phyloP scores from a whole-genome alignment of 1,140 invertebrate species.

The Drosophila bifasciata region DNA sequence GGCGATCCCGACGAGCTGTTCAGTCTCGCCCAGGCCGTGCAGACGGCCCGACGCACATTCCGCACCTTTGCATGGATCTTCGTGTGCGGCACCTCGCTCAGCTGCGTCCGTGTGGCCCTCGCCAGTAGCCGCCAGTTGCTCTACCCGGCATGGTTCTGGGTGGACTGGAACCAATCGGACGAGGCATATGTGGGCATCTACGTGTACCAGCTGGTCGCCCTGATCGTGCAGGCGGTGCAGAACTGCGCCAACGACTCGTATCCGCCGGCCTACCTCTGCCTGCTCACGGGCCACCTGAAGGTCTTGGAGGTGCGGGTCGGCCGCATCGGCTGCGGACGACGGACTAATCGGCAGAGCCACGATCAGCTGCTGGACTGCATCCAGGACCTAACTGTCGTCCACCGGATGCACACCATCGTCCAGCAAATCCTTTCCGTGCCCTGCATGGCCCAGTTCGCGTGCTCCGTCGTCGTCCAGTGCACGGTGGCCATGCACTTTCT shows the following conservation, averaged over 20 bases:
- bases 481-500: slow-evolving; percentile 72
- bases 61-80: slow-evolving; percentile 60
- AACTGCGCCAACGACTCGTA: slow-evolving; percentile 75
- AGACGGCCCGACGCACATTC: slow-evolving; percentile 39
- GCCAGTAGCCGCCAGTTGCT: slow-evolving; percentile 43
- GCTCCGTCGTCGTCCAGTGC: slow-evolving; percentile 71
- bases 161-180: slow-evolving; percentile 58
- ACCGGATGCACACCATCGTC: slow-evolving; percentile 53
- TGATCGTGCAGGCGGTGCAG: slow-evolving; percentile 67
- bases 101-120: slow-evolving; percentile 55
- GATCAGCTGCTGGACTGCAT: slow-evolving; percentile 55
- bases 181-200: slow-evolving; percentile 34
- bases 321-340: slow-evolving; percentile 41
- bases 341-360: neutral
- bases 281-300: slow-evolving; percentile 70
- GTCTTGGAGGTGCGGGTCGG: slow-evolving; percentile 63
- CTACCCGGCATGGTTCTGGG: slow-evolving; percentile 72
- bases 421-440: slow-evolving; percentile 63
- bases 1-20: slow-evolving; percentile 36
- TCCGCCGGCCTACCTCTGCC: slow-evolving; percentile 69
- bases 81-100: slow-evolving; percentile 63
- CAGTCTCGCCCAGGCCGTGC: slow-evolving; percentile 34
- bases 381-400: slow-evolving; percentile 53
- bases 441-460: slow-evolving; percentile 68
- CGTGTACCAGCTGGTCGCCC: slow-evolving; percentile 62